Percentiles rank a stretch among this genome's conserved stretches.
Conservation (phyloP, 2,888 invertebrate genomes). For the Cenopis cana region DNA sequence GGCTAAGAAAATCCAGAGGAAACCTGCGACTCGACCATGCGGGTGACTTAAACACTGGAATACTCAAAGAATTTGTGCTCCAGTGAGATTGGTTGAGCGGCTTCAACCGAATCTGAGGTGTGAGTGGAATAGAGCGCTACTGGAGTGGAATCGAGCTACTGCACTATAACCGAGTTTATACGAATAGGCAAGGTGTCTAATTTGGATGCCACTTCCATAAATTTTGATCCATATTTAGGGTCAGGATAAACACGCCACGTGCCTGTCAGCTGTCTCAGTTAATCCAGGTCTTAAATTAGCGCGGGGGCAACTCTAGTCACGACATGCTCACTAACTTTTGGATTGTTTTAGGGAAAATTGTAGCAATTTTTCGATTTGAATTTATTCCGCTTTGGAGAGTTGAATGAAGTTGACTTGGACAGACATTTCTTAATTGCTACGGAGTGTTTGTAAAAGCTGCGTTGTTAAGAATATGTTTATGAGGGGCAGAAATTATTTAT, state of each 20-base stretch:
- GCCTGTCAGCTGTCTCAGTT: constrained; percentile 73
- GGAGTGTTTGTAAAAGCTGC: background rate
- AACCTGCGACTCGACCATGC: no score
- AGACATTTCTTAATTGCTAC: background rate
- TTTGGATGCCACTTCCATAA: constrained; percentile 24
- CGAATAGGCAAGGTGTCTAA: no score
- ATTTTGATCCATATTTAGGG: constrained; percentile 44
- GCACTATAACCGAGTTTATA: no score
- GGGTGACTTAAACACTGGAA: no score
- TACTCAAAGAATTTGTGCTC: no score
- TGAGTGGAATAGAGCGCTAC: no score
- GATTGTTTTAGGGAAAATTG: constrained; percentile 2
- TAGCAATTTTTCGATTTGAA: background rate
- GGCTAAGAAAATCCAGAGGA: no score
- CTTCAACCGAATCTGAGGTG: no score
- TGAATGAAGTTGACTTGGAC: background rate
- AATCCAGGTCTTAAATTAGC: constrained; percentile 77
- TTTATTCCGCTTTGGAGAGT: constrained; percentile 3
- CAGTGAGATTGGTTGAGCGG: no score
- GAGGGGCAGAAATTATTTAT: no score
- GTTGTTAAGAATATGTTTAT: no score
- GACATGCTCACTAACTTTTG: constrained; percentile 50
- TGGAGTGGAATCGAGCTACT: no score
- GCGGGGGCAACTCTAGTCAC: constrained; percentile 68
- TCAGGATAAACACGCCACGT: constrained; percentile 71